Base-by-base conservation (phyloP, 2,797 vertebrate species). In the Sebastes flavidus region DNA sequence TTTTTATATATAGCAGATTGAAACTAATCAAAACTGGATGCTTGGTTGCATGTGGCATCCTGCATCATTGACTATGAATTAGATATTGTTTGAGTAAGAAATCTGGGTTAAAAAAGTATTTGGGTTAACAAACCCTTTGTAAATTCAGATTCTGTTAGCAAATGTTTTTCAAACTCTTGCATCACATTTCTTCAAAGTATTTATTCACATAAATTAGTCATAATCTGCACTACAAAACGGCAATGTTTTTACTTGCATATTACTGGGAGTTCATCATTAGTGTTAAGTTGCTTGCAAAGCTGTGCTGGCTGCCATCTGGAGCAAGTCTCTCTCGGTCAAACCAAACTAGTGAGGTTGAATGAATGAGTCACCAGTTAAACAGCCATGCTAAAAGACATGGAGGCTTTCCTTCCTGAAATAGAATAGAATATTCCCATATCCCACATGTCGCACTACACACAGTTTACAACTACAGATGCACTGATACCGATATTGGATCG, bases 121-220 rank as follows among this genome's bases (percentile, higher is more conserved):
- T 12, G 20, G 49, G 6, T 55, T 22, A 9, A 65, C 10, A 10
- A 36, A 46, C 56, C 4, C 72, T 20, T n/a, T 34, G 29, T n/a
- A 32, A 34, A 56, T 29, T 56, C 11, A 58, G 36, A 62, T 30
- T 77, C 24, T 56, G 46, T 24, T 65, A 14, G 1, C 24, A 36
- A 65, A 32, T 52, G 20, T 38, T 67, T 54, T 63, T 75, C 25
- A 61, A 54, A 55, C 22, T 38, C 29, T 75, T 29, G 56, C 14
- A 58, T 70, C 46, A 32, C 20, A 30, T 68, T 59, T 38, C 42
- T 60, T 82, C 55, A 77, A 65, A 70, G 20, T 58, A 29, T 66
- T 62, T 42, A 66, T 58, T 58, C 30, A 32, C 67, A 83, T 66
- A 38, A 60, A 66, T 84, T 30, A 78, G 20, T 62, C 11, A 79